Evolutionary conservation across 2,797 vertebrate genomes (phyloP), one percentile per base, ranked within the genome.

Genomic region (Sparus aurata): DNA sequence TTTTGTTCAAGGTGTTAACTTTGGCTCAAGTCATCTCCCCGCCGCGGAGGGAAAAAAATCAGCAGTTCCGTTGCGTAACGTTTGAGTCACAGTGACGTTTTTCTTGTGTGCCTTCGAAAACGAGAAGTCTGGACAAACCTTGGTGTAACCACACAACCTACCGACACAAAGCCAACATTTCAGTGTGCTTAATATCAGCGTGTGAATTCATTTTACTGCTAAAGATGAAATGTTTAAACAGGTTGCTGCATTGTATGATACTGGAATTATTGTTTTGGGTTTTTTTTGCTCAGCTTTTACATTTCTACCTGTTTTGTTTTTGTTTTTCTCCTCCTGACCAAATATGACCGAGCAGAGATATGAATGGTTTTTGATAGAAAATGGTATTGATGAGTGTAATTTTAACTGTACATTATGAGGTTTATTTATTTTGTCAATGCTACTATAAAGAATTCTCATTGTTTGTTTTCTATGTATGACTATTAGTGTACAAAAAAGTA

Each of bases 361-460:
- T 89, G 70, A 82, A 84, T 65, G 27, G 50, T 81, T 89, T 85
- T 79, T 84, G 73, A 80, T 81, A 78, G 72, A 85, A 60, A 73
- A 61, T 50, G 16, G 22, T 88, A 54, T 73, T 80, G 63, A 84
- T 83, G 65, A 80, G 59, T 85, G 68, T 79, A 84, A 86, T 70
- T 66, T 79, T 85, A 80, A 69, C 72, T 92, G 90, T 93, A 91
- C 75, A 90, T 90, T 86, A 85, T 84, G 71, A 90, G 74, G 80
- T 87, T 83, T 93, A 91, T 94, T 94, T 92, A 93, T 94, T 93
- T 93, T 89, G 85, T 90, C 82, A 90, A 79, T 86, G 85, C 71
- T 87, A 79, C 69, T 90, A 80, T 87, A 72, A 76, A 69, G 15
- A 89, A 71, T 64, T 70, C 70, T 87, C 85, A 86, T 84, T 69